A percentile compares a stretch with the other conserved stretches of the same genome.
These are phyloP conservation scores for Perca schrenkii DNA, from an alignment of 2,113 vertebrate genomes.

Conservation along the genomic window DNA sequence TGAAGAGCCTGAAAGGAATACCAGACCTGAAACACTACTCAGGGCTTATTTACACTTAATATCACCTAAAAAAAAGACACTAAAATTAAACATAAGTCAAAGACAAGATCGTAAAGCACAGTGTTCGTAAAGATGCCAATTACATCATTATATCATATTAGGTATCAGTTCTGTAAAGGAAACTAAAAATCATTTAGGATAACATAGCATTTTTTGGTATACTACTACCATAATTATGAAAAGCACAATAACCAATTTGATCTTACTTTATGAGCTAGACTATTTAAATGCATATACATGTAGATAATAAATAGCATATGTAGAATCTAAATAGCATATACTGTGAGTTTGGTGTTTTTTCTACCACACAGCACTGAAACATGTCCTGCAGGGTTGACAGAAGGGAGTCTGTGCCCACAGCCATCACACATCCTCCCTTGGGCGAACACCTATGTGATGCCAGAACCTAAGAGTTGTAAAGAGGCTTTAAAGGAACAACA, in stretches of 20 bases:
- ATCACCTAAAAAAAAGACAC: neutral
- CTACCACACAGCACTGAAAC: constrained; percentile 10
- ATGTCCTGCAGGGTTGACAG: constrained; percentile 58
- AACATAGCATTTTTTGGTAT: neutral
- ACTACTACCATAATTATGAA: neutral
- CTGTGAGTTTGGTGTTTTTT: constrained; percentile 11
- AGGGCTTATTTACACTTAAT: no score
- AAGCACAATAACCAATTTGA: neutral
- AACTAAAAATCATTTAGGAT: neutral
- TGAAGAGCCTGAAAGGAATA: neutral
- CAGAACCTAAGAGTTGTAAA: constrained; percentile 54
- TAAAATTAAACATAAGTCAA: neutral
- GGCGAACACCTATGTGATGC: constrained; percentile 43
- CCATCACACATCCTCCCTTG: constrained; percentile 39
- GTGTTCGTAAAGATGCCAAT: neutral
- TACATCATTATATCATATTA: neutral
- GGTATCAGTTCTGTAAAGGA: neutral
- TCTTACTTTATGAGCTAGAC: neutral
- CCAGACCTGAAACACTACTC: neutral
- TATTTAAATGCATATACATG: neutral
- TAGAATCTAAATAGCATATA: neutral
- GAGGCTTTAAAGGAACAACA: constrained; percentile 55
- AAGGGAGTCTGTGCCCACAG: constrained; percentile 35
- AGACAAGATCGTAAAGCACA: neutral
- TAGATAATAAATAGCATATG: neutral